Evolutionary conservation across 2,797 vertebrate species (phyloP).

Genomic region (Arnoldichthys spilopterus): DNA sequence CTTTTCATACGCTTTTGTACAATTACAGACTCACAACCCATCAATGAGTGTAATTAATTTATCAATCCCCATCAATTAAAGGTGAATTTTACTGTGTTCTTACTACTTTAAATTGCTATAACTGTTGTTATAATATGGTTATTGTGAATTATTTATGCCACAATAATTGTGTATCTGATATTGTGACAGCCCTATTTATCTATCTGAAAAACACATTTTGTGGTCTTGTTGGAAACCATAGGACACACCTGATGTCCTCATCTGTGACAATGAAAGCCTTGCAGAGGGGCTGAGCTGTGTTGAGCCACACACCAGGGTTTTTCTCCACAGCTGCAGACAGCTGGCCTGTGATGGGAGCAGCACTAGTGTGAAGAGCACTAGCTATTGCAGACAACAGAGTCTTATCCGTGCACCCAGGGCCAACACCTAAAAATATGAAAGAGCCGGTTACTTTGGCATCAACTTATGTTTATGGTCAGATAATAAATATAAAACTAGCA

Average conservation of each 20-base stretch:
- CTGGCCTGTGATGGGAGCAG: conserved; percentile 95
- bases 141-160: too few species aligned
- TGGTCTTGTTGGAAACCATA: too few species aligned
- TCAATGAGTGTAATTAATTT: too few species aligned
- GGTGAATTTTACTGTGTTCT: too few species aligned
- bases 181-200: too few species aligned
- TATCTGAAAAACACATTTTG: conserved; percentile 1
- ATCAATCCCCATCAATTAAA: too few species aligned
- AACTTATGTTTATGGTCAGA: background rate
- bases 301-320: conserved; percentile 97
- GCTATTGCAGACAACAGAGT: conserved; percentile 95
- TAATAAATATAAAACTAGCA: background rate
- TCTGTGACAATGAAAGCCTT: conserved; percentile 98
- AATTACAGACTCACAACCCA: too few species aligned
- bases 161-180: too few species aligned
- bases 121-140: too few species aligned
- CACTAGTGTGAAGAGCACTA: conserved; percentile 95
- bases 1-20: too few species aligned
- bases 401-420: conserved; percentile 95
- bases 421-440: conserved; percentile 81
- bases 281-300: conserved; percentile 94
- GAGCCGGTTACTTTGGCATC: background rate
- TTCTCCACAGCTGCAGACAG: conserved; percentile 97
- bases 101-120: too few species aligned
- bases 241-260: conserved; percentile 91